Percentiles rank a stretch among this genome's conserved stretches.
Conservation (phyloP, 92 coral and sea anemone genomes). For the Blastomussa wellsi region DNA sequence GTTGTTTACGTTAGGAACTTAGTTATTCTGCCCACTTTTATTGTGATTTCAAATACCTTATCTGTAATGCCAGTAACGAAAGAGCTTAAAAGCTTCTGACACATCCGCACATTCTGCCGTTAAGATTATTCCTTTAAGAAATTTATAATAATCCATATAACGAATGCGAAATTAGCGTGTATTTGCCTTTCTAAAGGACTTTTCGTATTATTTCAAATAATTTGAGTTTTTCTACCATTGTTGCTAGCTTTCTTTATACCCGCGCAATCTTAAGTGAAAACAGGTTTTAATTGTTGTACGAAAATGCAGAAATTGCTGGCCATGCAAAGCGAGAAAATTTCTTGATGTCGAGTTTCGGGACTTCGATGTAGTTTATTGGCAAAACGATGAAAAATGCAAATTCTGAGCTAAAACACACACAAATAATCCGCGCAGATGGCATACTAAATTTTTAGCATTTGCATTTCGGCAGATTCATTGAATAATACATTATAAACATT, state of each 20-base stretch:
- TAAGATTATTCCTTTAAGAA: slow-evolving; percentile 5
- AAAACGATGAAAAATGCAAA: slow-evolving; percentile 23
- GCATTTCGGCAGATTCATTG: slow-evolving; percentile 7
- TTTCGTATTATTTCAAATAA: neutral
- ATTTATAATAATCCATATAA: neutral
- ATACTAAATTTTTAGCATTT: neutral
- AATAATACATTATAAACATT: slow-evolving; percentile 1
- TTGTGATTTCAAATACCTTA: neutral
- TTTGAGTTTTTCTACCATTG: neutral
- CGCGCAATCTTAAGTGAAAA: neutral
- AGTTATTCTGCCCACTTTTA: neutral
- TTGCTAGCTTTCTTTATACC: neutral
- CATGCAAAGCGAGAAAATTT: slow-evolving; percentile 1
- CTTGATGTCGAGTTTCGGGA: neutral
- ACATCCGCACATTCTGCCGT: neutral
- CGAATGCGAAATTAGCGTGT: slow-evolving; percentile 9
- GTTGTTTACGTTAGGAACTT: slow-evolving; percentile 12
- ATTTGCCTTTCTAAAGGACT: slow-evolving; percentile 6
- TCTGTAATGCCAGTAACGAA: neutral
- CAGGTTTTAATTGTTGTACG: neutral
- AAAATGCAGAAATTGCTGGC: neutral
- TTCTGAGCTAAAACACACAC: neutral
- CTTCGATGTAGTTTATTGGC: neutral
- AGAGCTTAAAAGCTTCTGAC: neutral
- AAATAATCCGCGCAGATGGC: slow-evolving; percentile 15